Conservation (phyloP, 2,113 vertebrate genomes). For the Salvelinus namaycush region DNA sequence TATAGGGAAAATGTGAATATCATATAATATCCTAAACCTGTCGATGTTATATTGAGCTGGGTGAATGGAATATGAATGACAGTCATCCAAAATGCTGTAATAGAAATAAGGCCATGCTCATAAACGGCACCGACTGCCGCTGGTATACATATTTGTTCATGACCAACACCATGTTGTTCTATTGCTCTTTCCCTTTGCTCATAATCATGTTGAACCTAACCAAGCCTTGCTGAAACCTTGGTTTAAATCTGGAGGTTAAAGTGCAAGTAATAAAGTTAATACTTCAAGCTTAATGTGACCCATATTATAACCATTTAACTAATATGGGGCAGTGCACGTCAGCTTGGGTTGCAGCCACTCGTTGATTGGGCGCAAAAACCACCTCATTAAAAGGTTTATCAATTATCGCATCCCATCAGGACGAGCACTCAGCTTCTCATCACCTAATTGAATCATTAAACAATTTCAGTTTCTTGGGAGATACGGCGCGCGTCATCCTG, state of each 20-base stretch:
- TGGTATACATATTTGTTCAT: not conserved
- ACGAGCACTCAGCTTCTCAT: conserved; percentile 86
- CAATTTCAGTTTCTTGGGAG: conserved; percentile 91
- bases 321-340: not conserved
- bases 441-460: conserved; percentile 99
- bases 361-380: conserved; percentile 68
- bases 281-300: not conserved
- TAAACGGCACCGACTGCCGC: no score
- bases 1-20: no score
- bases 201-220: not conserved
- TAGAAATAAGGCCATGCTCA: no score
- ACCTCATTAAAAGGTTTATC: conserved; percentile 80
- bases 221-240: not conserved
- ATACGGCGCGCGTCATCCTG: conserved; percentile 74
- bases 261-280: not conserved
- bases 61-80: no score
- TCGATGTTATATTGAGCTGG: no score
- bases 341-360: not conserved
- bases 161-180: not conserved
- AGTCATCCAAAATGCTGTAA: no score
- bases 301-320: not conserved
- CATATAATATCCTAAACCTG: no score
- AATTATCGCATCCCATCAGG: conserved; percentile 83
- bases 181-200: not conserved
- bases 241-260: not conserved